A percentile compares a stretch with the other conserved stretches of the same genome.
phyloP scores from a whole-genome alignment of 2,113 vertebrate genomes.

The Oryzias celebensis region DNA sequence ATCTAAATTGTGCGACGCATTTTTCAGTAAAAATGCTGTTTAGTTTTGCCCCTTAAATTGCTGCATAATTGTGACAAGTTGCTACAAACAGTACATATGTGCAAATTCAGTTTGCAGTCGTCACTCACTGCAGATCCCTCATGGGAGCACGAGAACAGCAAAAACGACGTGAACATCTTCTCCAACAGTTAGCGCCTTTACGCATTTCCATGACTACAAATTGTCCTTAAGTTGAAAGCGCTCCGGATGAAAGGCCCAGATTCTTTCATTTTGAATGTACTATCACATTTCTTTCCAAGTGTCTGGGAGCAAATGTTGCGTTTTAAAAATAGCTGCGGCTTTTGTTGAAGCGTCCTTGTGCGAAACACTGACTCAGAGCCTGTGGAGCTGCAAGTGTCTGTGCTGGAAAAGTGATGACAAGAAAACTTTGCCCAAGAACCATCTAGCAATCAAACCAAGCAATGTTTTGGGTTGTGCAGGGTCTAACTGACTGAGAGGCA shows the following conservation, averaged over 20 bases:
- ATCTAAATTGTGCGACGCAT: no score
- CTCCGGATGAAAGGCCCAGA: slow-evolving; percentile 21
- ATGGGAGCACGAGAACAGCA: slow-evolving; percentile 5
- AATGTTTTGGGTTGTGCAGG: slow-evolving; percentile 8
- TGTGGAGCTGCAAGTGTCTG: neutral
- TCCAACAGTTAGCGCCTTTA: slow-evolving; percentile 17
- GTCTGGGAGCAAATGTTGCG: slow-evolving; percentile 10
- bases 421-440: slow-evolving; percentile 5
- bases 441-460: slow-evolving; percentile 11
- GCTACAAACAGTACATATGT: neutral
- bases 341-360: slow-evolving; percentile 43
- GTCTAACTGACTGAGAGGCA: slow-evolving; percentile 19
- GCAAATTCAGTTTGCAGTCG: neutral
- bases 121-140: slow-evolving; percentile 24
- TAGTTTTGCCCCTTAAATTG: no score
- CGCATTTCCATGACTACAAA: slow-evolving; percentile 14
- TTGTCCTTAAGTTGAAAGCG: neutral
- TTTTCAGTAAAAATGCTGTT: no score
- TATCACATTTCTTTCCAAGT: slow-evolving; percentile 33
- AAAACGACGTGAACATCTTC: slow-evolving; percentile 14
- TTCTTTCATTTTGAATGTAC: slow-evolving; percentile 27
- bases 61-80: no score
- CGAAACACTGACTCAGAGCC: neutral
- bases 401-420: slow-evolving; percentile 1
- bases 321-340: slow-evolving; percentile 40